phyloP scores from a whole-genome alignment of 2,888 invertebrate species.

The Dicyrtomina minuta region DNA sequence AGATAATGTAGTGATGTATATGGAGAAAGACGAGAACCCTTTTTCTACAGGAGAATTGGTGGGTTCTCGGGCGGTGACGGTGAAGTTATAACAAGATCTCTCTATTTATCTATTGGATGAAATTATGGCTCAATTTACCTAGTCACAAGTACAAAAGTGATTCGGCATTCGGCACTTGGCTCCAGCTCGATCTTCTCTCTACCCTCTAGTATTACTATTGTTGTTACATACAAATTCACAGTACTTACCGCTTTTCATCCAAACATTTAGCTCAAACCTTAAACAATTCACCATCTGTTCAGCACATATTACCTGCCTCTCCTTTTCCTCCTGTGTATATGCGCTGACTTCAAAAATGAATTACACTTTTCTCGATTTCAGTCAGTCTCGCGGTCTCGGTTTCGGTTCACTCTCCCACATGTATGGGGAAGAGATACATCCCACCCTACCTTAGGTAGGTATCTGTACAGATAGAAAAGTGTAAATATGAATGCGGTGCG shows the following conservation, averaged over 20 bases:
- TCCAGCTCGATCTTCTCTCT: neutral
- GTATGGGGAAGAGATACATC: neutral
- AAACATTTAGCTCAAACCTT: neutral
- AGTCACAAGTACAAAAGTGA: constrained; percentile 21
- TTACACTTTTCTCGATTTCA: too few relatives aligned
- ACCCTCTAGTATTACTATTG: constrained; percentile 9
- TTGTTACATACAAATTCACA: neutral
- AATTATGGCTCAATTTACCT: constrained; percentile 33
- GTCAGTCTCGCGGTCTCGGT: neutral
- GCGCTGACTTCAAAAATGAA: neutral
- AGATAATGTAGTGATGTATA: neutral
- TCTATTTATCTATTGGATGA: constrained; percentile 21
- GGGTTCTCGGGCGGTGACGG: constrained; percentile 10
- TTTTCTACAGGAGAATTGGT: constrained; percentile 14
- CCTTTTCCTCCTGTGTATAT: constrained; percentile 9
- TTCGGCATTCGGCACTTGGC: neutral
- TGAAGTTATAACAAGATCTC: constrained; percentile 30
- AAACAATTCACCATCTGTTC: constrained; percentile 31
- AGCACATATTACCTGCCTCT: constrained; percentile 21
- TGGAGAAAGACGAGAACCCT: constrained; percentile 11
- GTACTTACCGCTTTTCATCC: constrained; percentile 13
- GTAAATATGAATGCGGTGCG: too few relatives aligned
- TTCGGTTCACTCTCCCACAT: neutral
- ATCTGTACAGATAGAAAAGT: neutral
- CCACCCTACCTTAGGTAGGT: neutral